phyloP scores from a whole-genome alignment of 37 sponge, comb jelly and placozoan species.

The Geodia barretti region DNA sequence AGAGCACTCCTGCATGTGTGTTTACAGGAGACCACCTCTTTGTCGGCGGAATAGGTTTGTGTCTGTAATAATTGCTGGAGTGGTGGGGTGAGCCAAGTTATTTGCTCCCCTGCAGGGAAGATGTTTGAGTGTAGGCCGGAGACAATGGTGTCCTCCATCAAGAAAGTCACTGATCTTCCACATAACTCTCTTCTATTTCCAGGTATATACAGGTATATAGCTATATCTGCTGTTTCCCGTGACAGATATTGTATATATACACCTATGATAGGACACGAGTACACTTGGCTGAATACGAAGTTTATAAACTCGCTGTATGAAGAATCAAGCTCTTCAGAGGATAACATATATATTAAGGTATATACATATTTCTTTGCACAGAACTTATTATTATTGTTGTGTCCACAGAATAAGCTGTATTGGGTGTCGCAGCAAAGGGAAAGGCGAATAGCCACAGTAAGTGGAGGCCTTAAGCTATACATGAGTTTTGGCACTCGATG shows the following conservation, averaged over 20 bases:
- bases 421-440: constrained; percentile 22
- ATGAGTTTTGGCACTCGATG: too few relatives aligned
- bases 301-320: constrained; percentile 27
- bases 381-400: not conserved
- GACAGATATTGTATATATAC: not conserved
- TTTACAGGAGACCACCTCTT: constrained; percentile 81
- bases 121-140: constrained; percentile 64
- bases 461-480: too few relatives aligned
- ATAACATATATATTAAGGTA: not conserved
- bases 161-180: constrained; percentile 9
- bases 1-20: constrained; percentile 56
- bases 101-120: constrained; percentile 33
- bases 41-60: constrained; percentile 71
- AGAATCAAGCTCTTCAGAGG: not conserved
- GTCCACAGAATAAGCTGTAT: constrained; percentile 30
- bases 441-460: constrained; percentile 19
- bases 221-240: too few relatives aligned
- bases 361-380: not conserved
- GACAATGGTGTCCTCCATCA: constrained; percentile 61
- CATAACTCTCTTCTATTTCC: constrained; percentile 59
- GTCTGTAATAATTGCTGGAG: not conserved
- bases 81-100: constrained; percentile 1
- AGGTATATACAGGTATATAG: constrained; percentile 14
- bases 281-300: constrained; percentile 48
- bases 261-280: constrained; percentile 64